Evolutionary conservation across 2,113 vertebrate genomes (phyloP).

Genomic region (Macrotis lagotis): DNA sequence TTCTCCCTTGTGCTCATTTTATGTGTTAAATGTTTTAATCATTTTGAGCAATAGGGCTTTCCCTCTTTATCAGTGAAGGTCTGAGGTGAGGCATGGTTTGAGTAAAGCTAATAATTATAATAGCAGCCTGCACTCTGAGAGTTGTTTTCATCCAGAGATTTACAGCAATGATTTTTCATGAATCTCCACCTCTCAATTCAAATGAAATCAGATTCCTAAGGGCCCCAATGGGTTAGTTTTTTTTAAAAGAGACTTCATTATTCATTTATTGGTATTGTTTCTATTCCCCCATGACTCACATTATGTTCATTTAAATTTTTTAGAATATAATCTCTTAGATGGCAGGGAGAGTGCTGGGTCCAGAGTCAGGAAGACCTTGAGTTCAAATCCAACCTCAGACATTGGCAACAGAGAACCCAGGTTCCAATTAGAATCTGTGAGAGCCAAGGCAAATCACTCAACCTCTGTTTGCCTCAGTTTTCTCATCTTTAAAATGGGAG

Average conservation of each 20-base stretch:
- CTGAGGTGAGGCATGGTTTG: constrained; percentile 54
- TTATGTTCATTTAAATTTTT: not conserved
- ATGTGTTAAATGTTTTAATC: constrained; percentile 72
- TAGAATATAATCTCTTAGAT: not conserved
- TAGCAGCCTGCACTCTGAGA: constrained; percentile 51
- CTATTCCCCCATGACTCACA: not conserved
- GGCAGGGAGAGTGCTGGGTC: not conserved
- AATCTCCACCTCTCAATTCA: constrained; percentile 50
- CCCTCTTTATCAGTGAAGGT: constrained; percentile 59
- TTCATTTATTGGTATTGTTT: not conserved
- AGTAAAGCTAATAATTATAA: constrained; percentile 58
- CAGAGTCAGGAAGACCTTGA: not conserved
- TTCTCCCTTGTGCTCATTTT: constrained; percentile 64
- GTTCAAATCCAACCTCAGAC: not conserved
- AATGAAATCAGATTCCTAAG: constrained; percentile 61
- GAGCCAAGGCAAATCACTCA: not conserved
- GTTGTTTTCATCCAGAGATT: constrained; percentile 59
- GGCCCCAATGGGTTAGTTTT: not conserved
- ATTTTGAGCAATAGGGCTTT: constrained; percentile 54
- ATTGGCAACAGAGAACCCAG: too few relatives aligned
- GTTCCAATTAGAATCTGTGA: not conserved
- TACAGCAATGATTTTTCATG: constrained; percentile 53
- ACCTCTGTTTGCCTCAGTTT: not conserved
- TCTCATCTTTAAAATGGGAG: not conserved
- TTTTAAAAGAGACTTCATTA: not conserved